phyloP scores from a whole-genome alignment of 2,888 invertebrate species.

The Bombyx huttoni region DNA sequence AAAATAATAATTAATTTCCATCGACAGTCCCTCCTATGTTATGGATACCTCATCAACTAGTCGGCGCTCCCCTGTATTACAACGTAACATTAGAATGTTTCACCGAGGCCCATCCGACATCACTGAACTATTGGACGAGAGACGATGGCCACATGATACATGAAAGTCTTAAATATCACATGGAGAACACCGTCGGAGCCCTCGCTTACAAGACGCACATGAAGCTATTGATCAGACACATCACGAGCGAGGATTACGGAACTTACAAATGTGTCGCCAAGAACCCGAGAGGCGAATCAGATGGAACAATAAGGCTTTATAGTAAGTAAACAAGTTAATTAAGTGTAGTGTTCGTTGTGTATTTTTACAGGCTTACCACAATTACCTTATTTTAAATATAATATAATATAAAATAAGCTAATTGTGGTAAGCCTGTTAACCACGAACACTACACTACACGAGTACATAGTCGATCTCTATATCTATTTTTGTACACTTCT shows the following conservation, averaged over 20 bases:
- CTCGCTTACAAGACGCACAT: conserved; percentile 90
- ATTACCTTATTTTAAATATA: neutral
- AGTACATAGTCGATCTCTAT: no score
- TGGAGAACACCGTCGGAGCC: conserved; percentile 78
- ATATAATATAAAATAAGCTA: no score
- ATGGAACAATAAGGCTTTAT: conserved; percentile 89
- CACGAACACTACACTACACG: no score
- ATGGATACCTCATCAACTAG: conserved; percentile 92
- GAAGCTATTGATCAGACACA: conserved; percentile 84
- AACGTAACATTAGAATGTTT: conserved; percentile 90
- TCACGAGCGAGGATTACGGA: conserved; percentile 85
- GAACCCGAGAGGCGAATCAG: conserved; percentile 92
- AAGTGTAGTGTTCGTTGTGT: neutral
- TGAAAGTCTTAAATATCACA: conserved; percentile 85
- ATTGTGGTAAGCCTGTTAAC: no score
- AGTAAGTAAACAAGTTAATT: conserved; percentile 73
- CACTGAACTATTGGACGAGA: conserved; percentile 91
- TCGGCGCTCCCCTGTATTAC: conserved; percentile 86
- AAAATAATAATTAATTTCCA: conserved; percentile 2
- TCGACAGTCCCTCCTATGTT: conserved; percentile 91
- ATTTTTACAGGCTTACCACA: neutral
- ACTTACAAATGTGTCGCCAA: conserved; percentile 91
- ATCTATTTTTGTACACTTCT: no score
- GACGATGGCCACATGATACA: conserved; percentile 92
- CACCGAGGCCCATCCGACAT: conserved; percentile 92